phyloP scores from a whole-genome alignment of 1,140 invertebrate genomes.

The Sipha flava region DNA sequence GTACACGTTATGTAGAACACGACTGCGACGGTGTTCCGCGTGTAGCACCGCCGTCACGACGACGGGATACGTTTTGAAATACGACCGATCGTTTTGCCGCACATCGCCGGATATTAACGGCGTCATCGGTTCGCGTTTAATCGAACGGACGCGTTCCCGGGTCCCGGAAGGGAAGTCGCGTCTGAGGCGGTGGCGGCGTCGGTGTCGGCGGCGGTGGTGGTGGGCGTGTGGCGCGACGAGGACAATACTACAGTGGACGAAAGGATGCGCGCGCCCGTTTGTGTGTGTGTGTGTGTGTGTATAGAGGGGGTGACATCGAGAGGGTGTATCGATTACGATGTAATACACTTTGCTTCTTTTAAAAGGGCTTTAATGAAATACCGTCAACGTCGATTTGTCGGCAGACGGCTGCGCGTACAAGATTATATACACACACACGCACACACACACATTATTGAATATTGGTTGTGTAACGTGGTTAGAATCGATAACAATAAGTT shows the following conservation, averaged over 20 bases:
- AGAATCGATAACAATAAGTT: no score
- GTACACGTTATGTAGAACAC: no score
- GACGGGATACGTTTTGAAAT: no score
- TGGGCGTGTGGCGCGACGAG: background rate
- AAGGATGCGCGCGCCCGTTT: no score
- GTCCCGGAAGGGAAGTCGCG: background rate
- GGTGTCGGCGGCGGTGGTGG: background rate
- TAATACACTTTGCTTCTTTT: constrained; percentile 28
- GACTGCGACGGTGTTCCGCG: no score
- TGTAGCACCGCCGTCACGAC: no score
- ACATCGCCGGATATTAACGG: background rate
- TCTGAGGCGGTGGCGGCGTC: background rate
- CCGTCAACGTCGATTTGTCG: constrained; percentile 8
- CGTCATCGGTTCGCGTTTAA: background rate
- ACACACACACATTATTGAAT: no score
- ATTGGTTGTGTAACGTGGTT: no score
- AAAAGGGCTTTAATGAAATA: constrained; percentile 28
- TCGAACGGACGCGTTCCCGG: background rate
- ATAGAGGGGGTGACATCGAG: background rate
- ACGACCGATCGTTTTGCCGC: background rate
- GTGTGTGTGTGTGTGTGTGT: no score
- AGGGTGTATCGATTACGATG: constrained; percentile 30
- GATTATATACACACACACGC: no score
- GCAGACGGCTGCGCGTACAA: background rate
- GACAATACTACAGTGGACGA: no score